Evolutionary conservation across 2,797 vertebrate species (phyloP).

Genomic region (Pachyuromys duprasi): DNA sequence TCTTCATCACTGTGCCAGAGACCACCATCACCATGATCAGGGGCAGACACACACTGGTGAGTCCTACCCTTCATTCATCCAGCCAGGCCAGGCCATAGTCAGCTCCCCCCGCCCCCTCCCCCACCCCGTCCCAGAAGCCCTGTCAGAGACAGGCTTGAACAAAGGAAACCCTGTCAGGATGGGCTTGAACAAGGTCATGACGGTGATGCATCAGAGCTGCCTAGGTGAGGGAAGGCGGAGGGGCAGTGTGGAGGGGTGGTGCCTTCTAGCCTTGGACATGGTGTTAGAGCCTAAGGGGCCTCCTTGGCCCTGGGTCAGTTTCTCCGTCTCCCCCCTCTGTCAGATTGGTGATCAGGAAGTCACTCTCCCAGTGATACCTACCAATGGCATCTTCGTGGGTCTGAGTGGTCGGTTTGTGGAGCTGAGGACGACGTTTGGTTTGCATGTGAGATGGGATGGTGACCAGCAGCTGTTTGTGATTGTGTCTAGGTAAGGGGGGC

Average conservation of each 20-base stretch:
- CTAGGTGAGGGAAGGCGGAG: not conserved
- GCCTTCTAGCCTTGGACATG: not conserved
- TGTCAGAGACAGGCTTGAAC: not conserved
- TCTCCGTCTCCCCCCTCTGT: not conserved
- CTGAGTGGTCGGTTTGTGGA: constrained; percentile 89
- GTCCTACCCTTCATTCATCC: not conserved
- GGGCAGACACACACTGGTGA: constrained; percentile 86
- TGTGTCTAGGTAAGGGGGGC: constrained; percentile 87
- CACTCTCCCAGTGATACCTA: constrained; percentile 58
- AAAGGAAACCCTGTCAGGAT: not conserved
- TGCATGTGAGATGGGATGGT: constrained; percentile 91
- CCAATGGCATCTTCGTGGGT: constrained; percentile 84
- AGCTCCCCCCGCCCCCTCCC: not conserved
- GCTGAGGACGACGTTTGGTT: constrained; percentile 88
- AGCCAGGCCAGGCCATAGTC: not conserved
- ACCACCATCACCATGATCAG: constrained; percentile 90
- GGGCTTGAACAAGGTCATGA: not conserved
- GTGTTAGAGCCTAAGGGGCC: not conserved
- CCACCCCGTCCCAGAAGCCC: not conserved
- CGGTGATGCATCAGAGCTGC: not conserved
- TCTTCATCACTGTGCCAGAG: constrained; percentile 87
- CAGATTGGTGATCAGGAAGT: constrained; percentile 64
- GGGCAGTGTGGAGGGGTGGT: too few species aligned
- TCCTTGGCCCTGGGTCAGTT: not conserved
- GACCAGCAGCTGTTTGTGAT: constrained; percentile 89